A percentile compares a stretch with the other conserved stretches of the same genome.
Evolutionary conservation across 1,140 invertebrate genomes (phyloP).

Genomic region (Drosophila biarmipes): DNA sequence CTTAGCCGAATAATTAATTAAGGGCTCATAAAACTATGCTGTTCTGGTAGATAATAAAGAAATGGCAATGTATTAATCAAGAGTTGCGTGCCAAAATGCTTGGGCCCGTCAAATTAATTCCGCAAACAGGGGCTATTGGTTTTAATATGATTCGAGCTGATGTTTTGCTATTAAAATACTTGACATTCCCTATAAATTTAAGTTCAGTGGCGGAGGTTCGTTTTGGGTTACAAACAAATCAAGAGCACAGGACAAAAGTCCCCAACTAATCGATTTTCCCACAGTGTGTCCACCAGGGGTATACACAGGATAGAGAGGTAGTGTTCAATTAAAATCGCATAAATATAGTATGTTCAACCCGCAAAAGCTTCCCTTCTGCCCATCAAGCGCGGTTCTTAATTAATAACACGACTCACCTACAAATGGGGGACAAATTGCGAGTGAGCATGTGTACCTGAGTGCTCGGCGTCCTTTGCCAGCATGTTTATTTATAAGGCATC

Average conservation of each 20-base stretch:
- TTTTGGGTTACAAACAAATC: neutral
- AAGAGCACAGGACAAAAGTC: neutral
- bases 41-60: slow-evolving; percentile 23
- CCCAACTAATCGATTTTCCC: slow-evolving; percentile 18
- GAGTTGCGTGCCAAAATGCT: slow-evolving; percentile 25
- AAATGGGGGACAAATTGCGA: slow-evolving; percentile 45
- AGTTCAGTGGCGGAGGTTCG: too few relatives aligned
- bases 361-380: slow-evolving; percentile 25
- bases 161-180: slow-evolving; percentile 3
- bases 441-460: slow-evolving; percentile 29
- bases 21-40: slow-evolving; percentile 32
- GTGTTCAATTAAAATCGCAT: slow-evolving; percentile 58
- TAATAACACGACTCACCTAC: slow-evolving; percentile 50
- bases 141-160: neutral
- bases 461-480: slow-evolving; percentile 35
- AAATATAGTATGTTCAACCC: slow-evolving; percentile 57
- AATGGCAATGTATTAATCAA: slow-evolving; percentile 54
- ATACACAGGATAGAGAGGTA: neutral
- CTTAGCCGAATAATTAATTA: slow-evolving; percentile 56
- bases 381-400: slow-evolving; percentile 57
- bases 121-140: slow-evolving; percentile 2
- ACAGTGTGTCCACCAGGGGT: neutral
- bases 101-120: slow-evolving; percentile 36
- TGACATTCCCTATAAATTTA: neutral
- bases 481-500: slow-evolving; percentile 59